Evolutionary conservation across 2,113 vertebrate genomes (phyloP).

Genomic region (Bothrops jararaca): DNA sequence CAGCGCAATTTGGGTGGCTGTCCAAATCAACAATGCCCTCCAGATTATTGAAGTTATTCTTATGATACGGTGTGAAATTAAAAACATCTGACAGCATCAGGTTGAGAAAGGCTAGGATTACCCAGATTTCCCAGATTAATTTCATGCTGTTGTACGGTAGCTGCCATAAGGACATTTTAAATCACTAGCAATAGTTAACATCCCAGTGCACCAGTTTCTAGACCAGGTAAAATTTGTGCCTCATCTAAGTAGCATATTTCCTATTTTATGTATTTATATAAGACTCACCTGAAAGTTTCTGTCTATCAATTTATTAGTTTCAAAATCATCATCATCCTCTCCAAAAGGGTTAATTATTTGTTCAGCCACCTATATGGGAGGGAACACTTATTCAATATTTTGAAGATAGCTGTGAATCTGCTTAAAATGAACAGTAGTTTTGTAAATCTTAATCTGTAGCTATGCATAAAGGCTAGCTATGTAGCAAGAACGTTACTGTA

Average conservation of each 20-base stretch:
- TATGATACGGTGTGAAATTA: not conserved
- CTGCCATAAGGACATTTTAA: not conserved
- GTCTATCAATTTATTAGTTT: constrained; percentile 90
- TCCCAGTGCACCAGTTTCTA: not conserved
- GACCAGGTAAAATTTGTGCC: not conserved
- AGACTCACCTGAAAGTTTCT: constrained; percentile 80
- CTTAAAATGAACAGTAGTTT: not conserved
- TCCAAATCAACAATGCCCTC: no score
- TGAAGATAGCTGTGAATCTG: not conserved
- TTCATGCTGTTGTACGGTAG: not conserved
- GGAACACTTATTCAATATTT: not conserved
- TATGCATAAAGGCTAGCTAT: no score
- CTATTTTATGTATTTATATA: not conserved
- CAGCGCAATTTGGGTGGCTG: no score
- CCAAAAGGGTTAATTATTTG: constrained; percentile 90
- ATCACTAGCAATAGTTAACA: not conserved
- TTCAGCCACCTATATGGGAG: constrained; percentile 79
- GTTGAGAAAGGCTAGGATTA: not conserved
- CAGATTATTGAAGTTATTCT: not conserved
- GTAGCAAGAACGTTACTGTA: not conserved
- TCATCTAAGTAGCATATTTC: not conserved
- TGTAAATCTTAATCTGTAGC: not conserved
- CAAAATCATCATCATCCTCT: constrained; percentile 89
- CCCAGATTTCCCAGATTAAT: not conserved
- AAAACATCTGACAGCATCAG: not conserved